Evolutionary conservation across 2,888 invertebrate species (phyloP).

Genomic region (Glaucopsyche alexis): DNA sequence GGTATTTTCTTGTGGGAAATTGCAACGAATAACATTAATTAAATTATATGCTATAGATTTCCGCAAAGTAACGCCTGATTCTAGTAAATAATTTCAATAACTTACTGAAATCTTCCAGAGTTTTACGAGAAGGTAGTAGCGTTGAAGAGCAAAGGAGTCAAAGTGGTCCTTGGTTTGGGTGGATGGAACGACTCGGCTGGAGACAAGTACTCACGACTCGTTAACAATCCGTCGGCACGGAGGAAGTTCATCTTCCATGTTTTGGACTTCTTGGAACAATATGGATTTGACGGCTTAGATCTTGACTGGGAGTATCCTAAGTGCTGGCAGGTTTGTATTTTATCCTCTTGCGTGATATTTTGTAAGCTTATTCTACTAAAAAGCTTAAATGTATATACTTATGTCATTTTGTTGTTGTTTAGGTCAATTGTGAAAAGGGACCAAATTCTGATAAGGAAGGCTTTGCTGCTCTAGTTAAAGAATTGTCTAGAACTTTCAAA

Average conservation of each 20-base stretch:
- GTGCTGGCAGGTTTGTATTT: conserved; percentile 87
- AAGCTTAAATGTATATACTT: not conserved
- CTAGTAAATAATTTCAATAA: too few species aligned
- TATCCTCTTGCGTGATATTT: not conserved
- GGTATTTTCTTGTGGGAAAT: too few species aligned
- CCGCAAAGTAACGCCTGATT: too few species aligned
- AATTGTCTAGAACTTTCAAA: conserved; percentile 85
- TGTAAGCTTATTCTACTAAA: not conserved
- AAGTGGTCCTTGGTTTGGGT: conserved; percentile 92
- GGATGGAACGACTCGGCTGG: conserved; percentile 97
- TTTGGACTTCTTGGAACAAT: conserved; percentile 87
- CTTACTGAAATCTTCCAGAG: conserved; percentile 69
- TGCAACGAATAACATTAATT: too few species aligned
- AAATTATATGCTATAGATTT: too few species aligned
- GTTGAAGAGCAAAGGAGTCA: conserved; percentile 85
- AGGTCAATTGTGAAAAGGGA: conserved; percentile 91
- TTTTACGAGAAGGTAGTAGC: conserved; percentile 93
- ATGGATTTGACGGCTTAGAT: conserved; percentile 94
- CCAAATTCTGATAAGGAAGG: conserved; percentile 89
- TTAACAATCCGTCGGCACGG: conserved; percentile 85
- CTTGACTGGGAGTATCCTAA: conserved; percentile 97
- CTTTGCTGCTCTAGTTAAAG: conserved; percentile 87
- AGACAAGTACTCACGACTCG: conserved; percentile 91
- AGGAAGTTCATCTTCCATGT: conserved; percentile 87
- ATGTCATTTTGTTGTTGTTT: conserved; percentile 31